Conservation (phyloP, 1,140 invertebrate genomes). For the Drosophila pseudoobscura region DNA sequence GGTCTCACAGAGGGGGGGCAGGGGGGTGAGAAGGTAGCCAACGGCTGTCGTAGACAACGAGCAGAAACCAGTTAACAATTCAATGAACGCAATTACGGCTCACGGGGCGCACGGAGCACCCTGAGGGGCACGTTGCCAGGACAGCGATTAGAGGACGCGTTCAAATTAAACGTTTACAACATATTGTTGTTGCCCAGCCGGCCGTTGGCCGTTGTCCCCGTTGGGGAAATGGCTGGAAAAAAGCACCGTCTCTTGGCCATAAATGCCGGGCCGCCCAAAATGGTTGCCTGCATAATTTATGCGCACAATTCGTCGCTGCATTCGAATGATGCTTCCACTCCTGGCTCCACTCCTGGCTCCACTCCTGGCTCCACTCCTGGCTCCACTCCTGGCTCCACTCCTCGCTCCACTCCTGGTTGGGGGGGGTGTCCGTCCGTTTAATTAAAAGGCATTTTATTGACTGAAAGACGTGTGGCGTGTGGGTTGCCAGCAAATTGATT, state of each 20-base stretch:
- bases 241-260: constrained; percentile 30
- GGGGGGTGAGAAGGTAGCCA: not conserved
- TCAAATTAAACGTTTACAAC: constrained; percentile 80
- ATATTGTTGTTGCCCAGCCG: constrained; percentile 67
- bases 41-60: constrained; percentile 45
- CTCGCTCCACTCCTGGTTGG: not conserved
- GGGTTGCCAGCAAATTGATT: constrained; percentile 39
- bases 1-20: constrained; percentile 28
- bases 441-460: constrained; percentile 63
- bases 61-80: constrained; percentile 73
- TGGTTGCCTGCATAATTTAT: constrained; percentile 78
- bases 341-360: constrained; percentile 5
- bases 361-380: not conserved
- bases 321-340: constrained; percentile 46
- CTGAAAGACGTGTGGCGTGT: constrained; percentile 12
- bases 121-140: constrained; percentile 56
- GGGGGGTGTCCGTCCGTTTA: constrained; percentile 31
- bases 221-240: not conserved
- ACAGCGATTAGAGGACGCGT: constrained; percentile 73
- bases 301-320: constrained; percentile 74
- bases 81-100: constrained; percentile 77
- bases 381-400: constrained; percentile 11
- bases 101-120: constrained; percentile 16
- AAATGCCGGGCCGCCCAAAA: constrained; percentile 56
- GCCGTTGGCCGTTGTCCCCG: constrained; percentile 10